Evolutionary conservation across 2,797 vertebrate species (phyloP).

Genomic region (Sternarchorhynchus goeldii): DNA sequence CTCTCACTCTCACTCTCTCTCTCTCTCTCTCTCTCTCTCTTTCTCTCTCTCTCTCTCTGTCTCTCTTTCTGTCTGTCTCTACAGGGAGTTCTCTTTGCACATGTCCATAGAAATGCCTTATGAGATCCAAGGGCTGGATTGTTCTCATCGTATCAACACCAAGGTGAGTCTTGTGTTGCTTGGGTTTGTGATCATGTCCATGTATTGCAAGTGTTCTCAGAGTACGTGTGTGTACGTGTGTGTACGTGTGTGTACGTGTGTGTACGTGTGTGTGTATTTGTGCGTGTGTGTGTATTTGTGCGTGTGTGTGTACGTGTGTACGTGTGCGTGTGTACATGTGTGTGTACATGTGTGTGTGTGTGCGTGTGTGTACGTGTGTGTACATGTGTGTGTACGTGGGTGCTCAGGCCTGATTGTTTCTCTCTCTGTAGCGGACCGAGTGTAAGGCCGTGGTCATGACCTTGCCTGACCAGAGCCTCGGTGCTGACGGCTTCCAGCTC

Average conservation of each 20-base stretch:
- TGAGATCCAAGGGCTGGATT: constrained; percentile 71
- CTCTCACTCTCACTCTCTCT: neutral
- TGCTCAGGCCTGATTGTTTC: neutral
- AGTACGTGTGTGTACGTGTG: neutral
- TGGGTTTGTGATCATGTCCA: neutral
- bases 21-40: neutral
- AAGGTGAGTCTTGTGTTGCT: constrained; percentile 72
- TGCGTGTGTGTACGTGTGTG: constrained; percentile 18
- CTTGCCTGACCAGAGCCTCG: constrained; percentile 72
- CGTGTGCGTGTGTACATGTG: neutral
- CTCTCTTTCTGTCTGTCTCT: neutral
- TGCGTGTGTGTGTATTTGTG: constrained; percentile 9
- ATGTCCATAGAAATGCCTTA: constrained; percentile 83
- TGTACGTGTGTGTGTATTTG: constrained; percentile 24
- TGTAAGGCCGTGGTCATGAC: constrained; percentile 82
- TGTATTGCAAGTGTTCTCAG: neutral
- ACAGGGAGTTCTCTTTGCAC: constrained; percentile 76
- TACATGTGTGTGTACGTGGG: constrained; percentile 5
- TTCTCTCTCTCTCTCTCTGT: neutral
- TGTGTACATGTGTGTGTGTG: neutral
- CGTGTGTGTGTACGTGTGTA: constrained; percentile 2
- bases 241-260: neutral
- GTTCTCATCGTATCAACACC: constrained; percentile 77
- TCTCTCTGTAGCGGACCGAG: constrained; percentile 73
- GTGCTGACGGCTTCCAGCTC: constrained; percentile 76